Evolutionary conservation across 2,113 vertebrate species (phyloP).

Genomic region (Actenoides lindsayi): DNA sequence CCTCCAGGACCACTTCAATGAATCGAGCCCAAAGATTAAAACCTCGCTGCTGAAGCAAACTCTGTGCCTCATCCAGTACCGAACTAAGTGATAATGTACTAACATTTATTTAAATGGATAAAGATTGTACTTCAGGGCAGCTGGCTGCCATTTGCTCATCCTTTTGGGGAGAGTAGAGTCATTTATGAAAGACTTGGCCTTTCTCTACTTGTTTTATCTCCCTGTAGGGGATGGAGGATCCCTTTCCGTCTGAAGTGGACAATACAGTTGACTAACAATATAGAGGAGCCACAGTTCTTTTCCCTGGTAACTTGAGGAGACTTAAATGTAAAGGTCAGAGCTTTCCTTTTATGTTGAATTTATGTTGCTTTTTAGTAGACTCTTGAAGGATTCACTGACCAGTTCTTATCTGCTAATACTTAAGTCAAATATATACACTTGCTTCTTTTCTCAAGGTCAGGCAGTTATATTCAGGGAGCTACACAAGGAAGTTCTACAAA

Average conservation of each 20-base stretch:
- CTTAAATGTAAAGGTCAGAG: slow-evolving; percentile 40
- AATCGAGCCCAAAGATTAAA: slow-evolving; percentile 13
- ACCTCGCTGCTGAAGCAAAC: not conserved
- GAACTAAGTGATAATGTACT: not conserved
- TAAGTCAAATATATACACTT: not conserved
- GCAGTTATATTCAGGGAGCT: not conserved
- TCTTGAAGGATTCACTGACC: not conserved
- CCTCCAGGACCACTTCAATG: not conserved
- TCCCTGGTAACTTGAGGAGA: not conserved
- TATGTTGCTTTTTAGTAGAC: slow-evolving; percentile 7
- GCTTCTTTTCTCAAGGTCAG: not conserved
- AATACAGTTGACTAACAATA: slow-evolving; percentile 20
- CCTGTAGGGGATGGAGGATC: not conserved
- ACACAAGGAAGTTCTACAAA: not conserved
- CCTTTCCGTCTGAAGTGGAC: not conserved
- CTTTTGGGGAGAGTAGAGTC: not conserved
- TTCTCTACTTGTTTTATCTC: slow-evolving; percentile 23
- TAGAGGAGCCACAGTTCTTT: not conserved
- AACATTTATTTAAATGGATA: slow-evolving; percentile 26
- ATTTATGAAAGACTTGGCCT: slow-evolving; percentile 36
- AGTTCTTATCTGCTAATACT: not conserved
- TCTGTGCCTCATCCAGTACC: not conserved
- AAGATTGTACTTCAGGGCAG: slow-evolving; percentile 7
- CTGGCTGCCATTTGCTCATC: slow-evolving; percentile 35
- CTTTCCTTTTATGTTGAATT: slow-evolving; percentile 23